A percentile compares a stretch with the other conserved stretches of the same genome.
Conservation (phyloP, 2,888 invertebrate species). For the Drosophila anceps region DNA sequence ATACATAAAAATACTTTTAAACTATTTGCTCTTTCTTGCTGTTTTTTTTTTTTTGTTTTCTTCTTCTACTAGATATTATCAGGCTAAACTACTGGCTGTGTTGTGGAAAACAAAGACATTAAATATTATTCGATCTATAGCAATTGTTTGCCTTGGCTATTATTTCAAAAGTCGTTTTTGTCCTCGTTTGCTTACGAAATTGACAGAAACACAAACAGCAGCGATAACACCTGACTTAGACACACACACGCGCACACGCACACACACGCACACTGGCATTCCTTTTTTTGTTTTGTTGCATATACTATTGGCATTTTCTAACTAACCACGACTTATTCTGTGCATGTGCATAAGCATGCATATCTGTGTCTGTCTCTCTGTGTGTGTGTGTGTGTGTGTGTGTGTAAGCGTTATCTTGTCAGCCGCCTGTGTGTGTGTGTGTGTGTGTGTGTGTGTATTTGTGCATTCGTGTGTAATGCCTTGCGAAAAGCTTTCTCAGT, state of each 20-base stretch:
- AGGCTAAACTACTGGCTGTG: background rate
- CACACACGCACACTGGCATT: background rate
- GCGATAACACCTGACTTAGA: constrained; percentile 10
- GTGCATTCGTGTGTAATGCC: constrained; percentile 54
- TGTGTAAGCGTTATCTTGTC: constrained; percentile 50
- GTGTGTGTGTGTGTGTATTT: constrained; percentile 20
- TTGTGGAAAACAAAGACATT: constrained; percentile 20
- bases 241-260: background rate
- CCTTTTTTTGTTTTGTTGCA: constrained; percentile 13
- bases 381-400: constrained; percentile 19
- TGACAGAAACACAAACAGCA: constrained; percentile 33
- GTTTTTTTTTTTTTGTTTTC: background rate
- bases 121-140: constrained; percentile 20
- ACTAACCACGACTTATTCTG: constrained; percentile 63
- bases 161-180: constrained; percentile 42
- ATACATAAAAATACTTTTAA: background rate
- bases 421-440: constrained; percentile 21
- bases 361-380: constrained; percentile 12
- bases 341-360: constrained; percentile 18
- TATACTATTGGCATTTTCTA: constrained; percentile 69
- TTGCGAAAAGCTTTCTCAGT: constrained; percentile 57
- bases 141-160: constrained; percentile 28
- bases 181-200: constrained; percentile 70
- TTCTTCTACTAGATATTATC: background rate
- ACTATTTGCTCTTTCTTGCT: background rate